Conservation (phyloP, 2,797 vertebrate genomes). For the Knipowitschia caucasica region DNA sequence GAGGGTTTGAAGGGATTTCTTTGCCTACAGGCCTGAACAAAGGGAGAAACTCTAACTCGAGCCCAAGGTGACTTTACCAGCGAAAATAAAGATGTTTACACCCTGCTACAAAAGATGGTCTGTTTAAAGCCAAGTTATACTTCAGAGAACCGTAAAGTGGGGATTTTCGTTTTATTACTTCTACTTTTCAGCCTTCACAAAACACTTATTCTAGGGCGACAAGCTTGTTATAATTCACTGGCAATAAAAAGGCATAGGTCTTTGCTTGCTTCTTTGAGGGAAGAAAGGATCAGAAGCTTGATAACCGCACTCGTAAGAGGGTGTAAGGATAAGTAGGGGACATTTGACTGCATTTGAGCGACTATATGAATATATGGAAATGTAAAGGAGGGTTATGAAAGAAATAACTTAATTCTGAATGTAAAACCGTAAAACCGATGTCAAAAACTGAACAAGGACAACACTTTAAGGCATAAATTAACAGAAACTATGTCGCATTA, state of each 20-base stretch:
- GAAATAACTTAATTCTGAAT: too few species aligned
- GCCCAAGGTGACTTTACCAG: not conserved
- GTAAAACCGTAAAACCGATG: too few species aligned
- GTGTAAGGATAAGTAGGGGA: too few species aligned
- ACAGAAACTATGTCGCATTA: too few species aligned
- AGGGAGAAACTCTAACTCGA: not conserved
- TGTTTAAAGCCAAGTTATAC: conserved; percentile 1
- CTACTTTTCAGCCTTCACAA: not conserved
- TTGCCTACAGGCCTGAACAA: not conserved
- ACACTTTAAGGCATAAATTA: not conserved
- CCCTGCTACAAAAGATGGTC: not conserved
- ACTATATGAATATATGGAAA: too few species aligned
- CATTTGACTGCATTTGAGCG: not conserved
- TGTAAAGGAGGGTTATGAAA: too few species aligned
- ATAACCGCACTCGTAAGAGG: too few species aligned
- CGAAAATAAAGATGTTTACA: not conserved
- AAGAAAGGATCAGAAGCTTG: too few species aligned
- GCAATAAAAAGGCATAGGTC: not conserved
- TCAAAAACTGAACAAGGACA: too few species aligned
- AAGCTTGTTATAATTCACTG: too few species aligned
- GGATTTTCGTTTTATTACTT: not conserved
- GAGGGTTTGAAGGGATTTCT: not conserved
- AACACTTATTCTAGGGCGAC: not conserved
- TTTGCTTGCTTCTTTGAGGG: not conserved
- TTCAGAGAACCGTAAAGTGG: not conserved